These are phyloP conservation scores for Flexamia atlantica DNA, from an alignment of 2,888 invertebrate species.

Conservation along the genomic window DNA sequence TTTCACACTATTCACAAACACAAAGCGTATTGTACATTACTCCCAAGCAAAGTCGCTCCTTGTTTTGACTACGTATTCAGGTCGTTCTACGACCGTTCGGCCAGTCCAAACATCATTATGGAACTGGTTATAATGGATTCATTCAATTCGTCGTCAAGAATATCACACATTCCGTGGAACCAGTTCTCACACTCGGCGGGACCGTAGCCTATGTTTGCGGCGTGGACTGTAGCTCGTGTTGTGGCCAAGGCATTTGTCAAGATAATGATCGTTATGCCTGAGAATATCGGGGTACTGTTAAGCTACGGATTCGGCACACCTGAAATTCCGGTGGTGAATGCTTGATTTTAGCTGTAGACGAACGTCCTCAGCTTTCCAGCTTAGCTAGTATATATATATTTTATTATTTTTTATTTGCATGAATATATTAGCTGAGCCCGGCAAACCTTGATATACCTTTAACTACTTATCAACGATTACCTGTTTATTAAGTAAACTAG, in stretches of 20 bases:
- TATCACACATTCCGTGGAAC: conserved; percentile 24
- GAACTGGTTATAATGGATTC: conserved; percentile 18
- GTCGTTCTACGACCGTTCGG: not conserved
- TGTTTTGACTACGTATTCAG: not conserved
- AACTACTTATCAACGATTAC: too few relatives aligned
- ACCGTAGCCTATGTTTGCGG: conserved; percentile 18
- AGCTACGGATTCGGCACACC: not conserved
- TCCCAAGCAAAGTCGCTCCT: not conserved
- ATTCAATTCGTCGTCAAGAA: conserved; percentile 29
- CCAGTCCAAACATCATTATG: conserved; percentile 5
- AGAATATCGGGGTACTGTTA: not conserved
- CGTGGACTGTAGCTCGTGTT: not conserved
- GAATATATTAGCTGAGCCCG: too few relatives aligned
- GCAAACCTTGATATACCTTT: too few relatives aligned
- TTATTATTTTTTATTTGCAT: too few relatives aligned
- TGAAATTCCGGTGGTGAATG: too few relatives aligned
- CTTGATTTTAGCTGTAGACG: too few relatives aligned
- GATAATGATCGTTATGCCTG: not conserved
- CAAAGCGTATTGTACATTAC: too few relatives aligned
- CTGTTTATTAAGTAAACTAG: too few relatives aligned
- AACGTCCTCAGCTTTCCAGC: too few relatives aligned
- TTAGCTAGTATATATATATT: too few relatives aligned
- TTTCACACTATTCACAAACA: too few relatives aligned
- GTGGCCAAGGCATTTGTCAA: not conserved
- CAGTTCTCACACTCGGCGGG: conserved; percentile 19